phyloP scores from a whole-genome alignment of 2,113 vertebrate species.

The Daboia siamensis region DNA sequence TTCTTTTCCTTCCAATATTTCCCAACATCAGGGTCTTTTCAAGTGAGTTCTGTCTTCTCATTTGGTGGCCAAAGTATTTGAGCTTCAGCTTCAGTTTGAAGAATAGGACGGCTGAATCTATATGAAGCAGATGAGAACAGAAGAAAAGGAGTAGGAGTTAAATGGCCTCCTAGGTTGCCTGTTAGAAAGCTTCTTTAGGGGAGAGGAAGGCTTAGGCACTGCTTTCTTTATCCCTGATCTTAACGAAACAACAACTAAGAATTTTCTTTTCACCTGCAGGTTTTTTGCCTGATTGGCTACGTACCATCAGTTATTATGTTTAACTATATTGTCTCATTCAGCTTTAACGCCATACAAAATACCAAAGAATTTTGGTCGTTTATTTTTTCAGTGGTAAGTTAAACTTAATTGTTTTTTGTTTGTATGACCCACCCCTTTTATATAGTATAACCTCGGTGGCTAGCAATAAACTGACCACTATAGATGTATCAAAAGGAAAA shows the following conservation, averaged over 20 bases:
- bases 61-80: neutral
- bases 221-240: neutral
- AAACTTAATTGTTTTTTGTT: neutral
- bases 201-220: neutral
- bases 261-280: constrained; percentile 65
- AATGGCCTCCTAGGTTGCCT: neutral
- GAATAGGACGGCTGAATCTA: neutral
- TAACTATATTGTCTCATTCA: constrained; percentile 89
- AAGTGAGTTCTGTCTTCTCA: neutral
- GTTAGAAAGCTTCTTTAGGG: neutral
- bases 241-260: constrained; percentile 4
- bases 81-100: neutral
- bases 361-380: constrained; percentile 93
- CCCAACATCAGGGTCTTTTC: neutral
- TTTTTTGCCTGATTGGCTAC: constrained; percentile 86
- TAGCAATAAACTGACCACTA: neutral
- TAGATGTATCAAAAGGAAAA: neutral
- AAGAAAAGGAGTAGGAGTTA: neutral
- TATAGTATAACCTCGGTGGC: neutral
- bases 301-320: constrained; percentile 88
- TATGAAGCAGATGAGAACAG: neutral
- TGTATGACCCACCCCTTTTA: neutral
- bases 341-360: constrained; percentile 85
- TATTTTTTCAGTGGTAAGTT: constrained; percentile 91
- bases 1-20: neutral